A percentile compares a stretch with the other conserved stretches of the same genome.
Conservation (phyloP, 2,888 invertebrate genomes). For the Patella depressa region DNA sequence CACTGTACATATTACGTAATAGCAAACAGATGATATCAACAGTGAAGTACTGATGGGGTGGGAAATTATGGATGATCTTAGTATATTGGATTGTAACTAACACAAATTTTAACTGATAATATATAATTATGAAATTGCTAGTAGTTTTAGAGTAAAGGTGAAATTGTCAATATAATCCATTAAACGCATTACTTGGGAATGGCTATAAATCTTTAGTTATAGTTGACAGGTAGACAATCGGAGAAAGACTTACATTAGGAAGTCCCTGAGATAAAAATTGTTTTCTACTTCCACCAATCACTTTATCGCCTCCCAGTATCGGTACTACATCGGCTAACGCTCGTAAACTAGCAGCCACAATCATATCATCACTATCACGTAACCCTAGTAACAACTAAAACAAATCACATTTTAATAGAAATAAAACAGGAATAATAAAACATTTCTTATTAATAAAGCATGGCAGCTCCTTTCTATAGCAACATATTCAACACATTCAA, state of each 20-base stretch:
- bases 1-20: too few relatives aligned
- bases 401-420: not conserved
- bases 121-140: too few relatives aligned
- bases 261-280: constrained; percentile 89
- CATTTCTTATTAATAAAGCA: not conserved
- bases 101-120: too few relatives aligned
- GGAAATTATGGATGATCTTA: too few relatives aligned
- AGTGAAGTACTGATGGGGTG: too few relatives aligned
- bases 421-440: not conserved
- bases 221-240: too few relatives aligned
- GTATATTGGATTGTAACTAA: too few relatives aligned
- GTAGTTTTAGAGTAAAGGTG: too few relatives aligned
- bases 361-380: constrained; percentile 86
- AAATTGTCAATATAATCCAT: too few relatives aligned
- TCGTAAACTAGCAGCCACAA: constrained; percentile 86
- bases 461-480: not conserved
- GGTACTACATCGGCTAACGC: constrained; percentile 88
- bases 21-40: too few relatives aligned
- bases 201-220: too few relatives aligned
- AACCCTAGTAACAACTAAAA: constrained; percentile 84
- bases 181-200: too few relatives aligned
- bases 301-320: constrained; percentile 85
- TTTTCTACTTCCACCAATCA: constrained; percentile 82
- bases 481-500: not conserved
- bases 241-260: constrained; percentile 75